Evolutionary conservation across 64 coral and sea anemone species (phyloP), one percentile per base, ranked within the genome.

Genomic region (Stichodactyla helianthus): DNA sequence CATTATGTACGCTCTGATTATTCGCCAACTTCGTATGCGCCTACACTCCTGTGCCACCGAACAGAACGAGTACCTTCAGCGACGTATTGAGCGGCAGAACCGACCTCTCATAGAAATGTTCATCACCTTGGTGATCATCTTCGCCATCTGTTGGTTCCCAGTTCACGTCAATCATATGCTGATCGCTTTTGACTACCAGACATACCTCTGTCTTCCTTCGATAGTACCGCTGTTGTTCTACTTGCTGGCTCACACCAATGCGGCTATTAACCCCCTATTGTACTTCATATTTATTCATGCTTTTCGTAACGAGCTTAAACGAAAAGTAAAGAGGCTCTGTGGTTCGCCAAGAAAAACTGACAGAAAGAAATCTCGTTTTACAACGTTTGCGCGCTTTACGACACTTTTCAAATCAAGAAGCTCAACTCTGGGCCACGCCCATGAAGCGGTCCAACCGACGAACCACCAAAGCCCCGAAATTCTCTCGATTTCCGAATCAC

Each of bases 81-180:
- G 71, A 17, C 58, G 81, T 6, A 87, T 92, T 22, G 58, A 79
- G 15, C 90, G 82, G n/a, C 77, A 87, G 26, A 92, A 92, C 79
- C 84, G 86, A 82, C 84, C 84, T 14, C 61, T 92, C 5, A 85
- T 92, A 4, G 55, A 79, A 50, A 92, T 92, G 90, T 87, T 92
- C 63, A 77, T 87, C 35, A 86, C 84, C 5, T 82, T 92, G 79
- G 90, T 92, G 17, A 79, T 83, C 23, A 87, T 87, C 56, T 92
- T 92, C 54, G 90, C 90, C 3, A 68, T 92, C 10, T 92, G 90
- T 18, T 92, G 90, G 90, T 82, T 92, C 53, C 90, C 90, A n/a
- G 90, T 92, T 19, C 90, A 92, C 77, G 85, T 92, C 56, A 92
- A 92, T 71, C 90, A 92, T 71, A 57, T 92, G 59, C 26, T 92